Base-by-base conservation (phyloP, 2,113 vertebrate species). In the Axis porcinus region DNA sequence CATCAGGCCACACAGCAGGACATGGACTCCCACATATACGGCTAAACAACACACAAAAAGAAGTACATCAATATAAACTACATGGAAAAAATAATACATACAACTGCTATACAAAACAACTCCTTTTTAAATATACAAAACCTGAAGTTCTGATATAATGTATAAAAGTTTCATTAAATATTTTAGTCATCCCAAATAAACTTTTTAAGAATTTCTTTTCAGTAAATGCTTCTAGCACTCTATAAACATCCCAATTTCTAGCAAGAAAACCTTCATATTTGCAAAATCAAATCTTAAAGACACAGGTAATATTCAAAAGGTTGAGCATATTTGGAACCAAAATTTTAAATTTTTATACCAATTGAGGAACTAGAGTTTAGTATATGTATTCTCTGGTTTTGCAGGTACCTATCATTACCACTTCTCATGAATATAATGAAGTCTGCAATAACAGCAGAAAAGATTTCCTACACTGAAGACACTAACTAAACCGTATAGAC, bases 11-110 rank as follows among this genome's bases (percentile, higher is more conserved):
- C 94, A 99, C 99, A 30, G 99, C 99, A 86, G 99, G 99, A 97
- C 99, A 99, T 7, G 99, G 99, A 97, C 99, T 99, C 90, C 99
- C 99, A 3, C 99, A 99, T 97, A 99, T 99, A 86, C 99, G 99
- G 97, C 99, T 99, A 98, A 86, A 98, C 30, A 96, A 98, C 36
- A 96, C 64, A 97, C 60, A 98, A 97, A 98, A 94, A 95, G 52
- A 96, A 96, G 30, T 43, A 82, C 2, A 89, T 95, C 84, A 96
- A 25, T 94, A 85, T 74, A 87, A 50, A 92, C 36, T 95, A 95
- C 57, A 91, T 1, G 82, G 23, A 94, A 96, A 93, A 95, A 89
- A 67, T 64, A 81, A 91, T 14, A 91, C 7, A 85, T 28, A 50
- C 14, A 58, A 96, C 27, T 93, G 2, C 89, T 92, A 67, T 76